phyloP scores from a whole-genome alignment of 2,888 invertebrate species.

The Trichogramma dendrolimi region DNA sequence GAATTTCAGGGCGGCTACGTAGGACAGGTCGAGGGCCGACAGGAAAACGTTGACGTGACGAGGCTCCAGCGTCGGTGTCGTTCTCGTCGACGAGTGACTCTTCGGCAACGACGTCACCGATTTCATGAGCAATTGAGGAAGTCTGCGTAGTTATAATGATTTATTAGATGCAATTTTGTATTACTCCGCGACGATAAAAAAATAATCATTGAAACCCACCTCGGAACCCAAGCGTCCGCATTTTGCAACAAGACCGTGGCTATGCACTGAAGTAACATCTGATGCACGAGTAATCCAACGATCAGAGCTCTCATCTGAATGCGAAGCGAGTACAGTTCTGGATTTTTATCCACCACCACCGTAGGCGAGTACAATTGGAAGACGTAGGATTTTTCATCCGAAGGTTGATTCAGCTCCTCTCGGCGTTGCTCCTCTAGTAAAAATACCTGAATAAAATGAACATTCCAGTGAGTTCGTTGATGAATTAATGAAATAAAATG shows the following conservation, averaged over 20 bases:
- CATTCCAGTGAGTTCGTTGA: background rate
- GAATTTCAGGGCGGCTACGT: constrained; percentile 78
- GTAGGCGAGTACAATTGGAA: constrained; percentile 80
- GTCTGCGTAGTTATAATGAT: constrained; percentile 38
- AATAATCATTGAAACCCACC: constrained; percentile 41
- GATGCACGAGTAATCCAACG: constrained; percentile 85
- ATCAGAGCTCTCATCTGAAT: constrained; percentile 85
- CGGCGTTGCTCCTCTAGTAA: constrained; percentile 59
- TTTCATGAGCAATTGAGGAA: constrained; percentile 52
- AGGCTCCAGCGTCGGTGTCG: constrained; percentile 54
- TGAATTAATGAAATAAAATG: constrained; percentile 5
- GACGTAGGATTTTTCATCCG: constrained; percentile 83
- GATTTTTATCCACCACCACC: constrained; percentile 65
- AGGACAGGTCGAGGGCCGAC: constrained; percentile 76
- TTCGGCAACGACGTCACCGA: constrained; percentile 36
- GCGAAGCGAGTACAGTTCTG: constrained; percentile 74
- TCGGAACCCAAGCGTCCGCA: constrained; percentile 61
- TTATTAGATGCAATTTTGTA: constrained; percentile 10
- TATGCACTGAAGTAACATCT: constrained; percentile 86
- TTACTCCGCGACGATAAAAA: background rate
- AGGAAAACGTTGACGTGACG: constrained; percentile 68
- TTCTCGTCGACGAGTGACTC: constrained; percentile 35
- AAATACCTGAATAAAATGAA: constrained; percentile 54
- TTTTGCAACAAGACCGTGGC: constrained; percentile 81
- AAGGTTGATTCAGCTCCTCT: constrained; percentile 44